Evolutionary conservation across 2,888 invertebrate species (phyloP).

Genomic region (Acleris holmiana): DNA sequence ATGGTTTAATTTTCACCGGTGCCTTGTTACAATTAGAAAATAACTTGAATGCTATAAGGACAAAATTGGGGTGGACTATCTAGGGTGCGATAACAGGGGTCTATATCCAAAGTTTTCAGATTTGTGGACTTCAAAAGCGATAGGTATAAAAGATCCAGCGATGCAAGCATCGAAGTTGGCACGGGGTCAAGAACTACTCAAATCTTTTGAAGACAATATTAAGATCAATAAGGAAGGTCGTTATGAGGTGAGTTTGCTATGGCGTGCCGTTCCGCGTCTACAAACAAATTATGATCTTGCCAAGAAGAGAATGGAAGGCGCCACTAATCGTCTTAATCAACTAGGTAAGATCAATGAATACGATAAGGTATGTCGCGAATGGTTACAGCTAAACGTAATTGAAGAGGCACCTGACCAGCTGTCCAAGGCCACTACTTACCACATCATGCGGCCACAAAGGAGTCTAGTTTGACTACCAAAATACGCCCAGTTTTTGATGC

Average conservation of each 20-base stretch:
- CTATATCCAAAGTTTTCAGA: no score
- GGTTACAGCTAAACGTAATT: conserved; percentile 2
- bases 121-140: no score
- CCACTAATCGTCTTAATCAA: not conserved
- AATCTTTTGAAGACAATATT: no score
- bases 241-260: conserved; percentile 9
- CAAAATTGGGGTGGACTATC: no score
- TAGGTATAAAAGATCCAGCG: no score
- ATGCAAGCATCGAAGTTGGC: no score
- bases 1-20: not conserved
- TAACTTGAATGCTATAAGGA: not conserved
- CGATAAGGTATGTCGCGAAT: conserved; percentile 1
- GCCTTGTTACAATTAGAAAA: not conserved
- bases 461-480: conserved; percentile 14
- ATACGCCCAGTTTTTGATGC: conserved; percentile 10
- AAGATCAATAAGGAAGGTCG: not conserved
- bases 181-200: no score
- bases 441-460: conserved; percentile 12
- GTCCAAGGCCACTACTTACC: conserved; percentile 12
- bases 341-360: not conserved
- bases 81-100: no score
- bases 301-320: not conserved
- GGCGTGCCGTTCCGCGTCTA: not conserved
- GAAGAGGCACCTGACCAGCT: conserved; percentile 7
- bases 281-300: not conserved